phyloP scores from a whole-genome alignment of 2,888 invertebrate species.

The Aethes cnicana region DNA sequence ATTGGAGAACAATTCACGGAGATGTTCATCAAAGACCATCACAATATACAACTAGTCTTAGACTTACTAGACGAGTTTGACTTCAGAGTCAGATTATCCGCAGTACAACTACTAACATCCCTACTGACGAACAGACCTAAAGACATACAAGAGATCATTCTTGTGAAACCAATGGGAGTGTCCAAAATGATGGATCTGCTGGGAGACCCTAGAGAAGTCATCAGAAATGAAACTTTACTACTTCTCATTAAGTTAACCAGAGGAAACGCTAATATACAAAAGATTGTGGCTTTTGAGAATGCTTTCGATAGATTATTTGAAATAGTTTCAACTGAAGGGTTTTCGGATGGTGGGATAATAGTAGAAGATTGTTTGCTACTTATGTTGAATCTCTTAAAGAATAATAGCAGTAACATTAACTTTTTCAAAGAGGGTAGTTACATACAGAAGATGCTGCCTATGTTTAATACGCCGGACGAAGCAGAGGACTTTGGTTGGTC shows the following conservation, averaged over 20 bases:
- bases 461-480: constrained; percentile 90
- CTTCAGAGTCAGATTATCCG: constrained; percentile 94
- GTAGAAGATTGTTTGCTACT: constrained; percentile 98
- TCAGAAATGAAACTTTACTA: constrained; percentile 96
- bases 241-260: constrained; percentile 95
- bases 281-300: constrained; percentile 99
- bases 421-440: constrained; percentile 99
- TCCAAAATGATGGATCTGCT: constrained; percentile 98
- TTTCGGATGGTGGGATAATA: constrained; percentile 97
- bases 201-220: constrained; percentile 95
- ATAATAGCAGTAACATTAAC: constrained; percentile 98
- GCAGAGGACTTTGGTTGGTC: constrained; percentile 91
- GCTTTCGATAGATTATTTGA: constrained; percentile 97
- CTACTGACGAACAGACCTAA: constrained; percentile 92
- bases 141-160: constrained; percentile 92
- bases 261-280: constrained; percentile 98
- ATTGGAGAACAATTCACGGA: constrained; percentile 97
- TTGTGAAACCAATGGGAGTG: constrained; percentile 97
- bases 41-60: constrained; percentile 91
- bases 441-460: constrained; percentile 93
- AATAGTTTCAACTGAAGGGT: constrained; percentile 95
- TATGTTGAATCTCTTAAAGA: constrained; percentile 95
- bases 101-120: constrained; percentile 94
- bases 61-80: constrained; percentile 96
- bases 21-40: constrained; percentile 95